These are phyloP conservation scores for Calliopum simillimum DNA, from an alignment of 2,888 invertebrate genomes.

Conservation along the genomic window DNA sequence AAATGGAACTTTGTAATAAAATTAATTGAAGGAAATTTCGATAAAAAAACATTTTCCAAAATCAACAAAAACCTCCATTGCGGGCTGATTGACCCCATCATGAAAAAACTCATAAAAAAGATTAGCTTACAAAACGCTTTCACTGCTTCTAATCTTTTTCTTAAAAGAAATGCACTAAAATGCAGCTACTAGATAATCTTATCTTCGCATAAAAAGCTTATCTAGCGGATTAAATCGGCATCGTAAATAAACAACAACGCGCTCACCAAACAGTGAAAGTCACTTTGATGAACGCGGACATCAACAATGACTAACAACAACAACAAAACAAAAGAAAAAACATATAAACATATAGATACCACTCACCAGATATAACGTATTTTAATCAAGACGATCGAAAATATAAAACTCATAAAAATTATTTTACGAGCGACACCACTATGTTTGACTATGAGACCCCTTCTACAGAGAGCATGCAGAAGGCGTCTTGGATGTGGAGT, in stretches of 20 bases:
- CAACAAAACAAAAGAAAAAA: neutral
- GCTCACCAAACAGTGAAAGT: conserved; percentile 18
- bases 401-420: too few relatives aligned
- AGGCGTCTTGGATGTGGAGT: too few relatives aligned
- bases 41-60: neutral
- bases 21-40: neutral
- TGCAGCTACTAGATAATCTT: conserved; percentile 6
- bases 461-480: too few relatives aligned
- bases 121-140: conserved; percentile 21
- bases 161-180: neutral
- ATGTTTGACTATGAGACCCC: too few relatives aligned
- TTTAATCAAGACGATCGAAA: conserved; percentile 9
- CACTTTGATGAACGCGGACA: neutral
- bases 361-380: neutral
- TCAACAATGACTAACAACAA: neutral
- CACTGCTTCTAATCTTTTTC: conserved; percentile 19
- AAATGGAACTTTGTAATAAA: neutral
- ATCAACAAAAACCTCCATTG: neutral
- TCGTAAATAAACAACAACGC: conserved; percentile 9
- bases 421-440: too few relatives aligned
- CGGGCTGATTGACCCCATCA: neutral
- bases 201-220: conserved; percentile 17
- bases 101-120: conserved; percentile 3
- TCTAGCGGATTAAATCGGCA: conserved; percentile 18
- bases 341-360: neutral